A percentile compares a stretch with the other conserved stretches of the same genome.
Conservation (phyloP, 2,888 invertebrate genomes). For the Oscheius onirici region DNA sequence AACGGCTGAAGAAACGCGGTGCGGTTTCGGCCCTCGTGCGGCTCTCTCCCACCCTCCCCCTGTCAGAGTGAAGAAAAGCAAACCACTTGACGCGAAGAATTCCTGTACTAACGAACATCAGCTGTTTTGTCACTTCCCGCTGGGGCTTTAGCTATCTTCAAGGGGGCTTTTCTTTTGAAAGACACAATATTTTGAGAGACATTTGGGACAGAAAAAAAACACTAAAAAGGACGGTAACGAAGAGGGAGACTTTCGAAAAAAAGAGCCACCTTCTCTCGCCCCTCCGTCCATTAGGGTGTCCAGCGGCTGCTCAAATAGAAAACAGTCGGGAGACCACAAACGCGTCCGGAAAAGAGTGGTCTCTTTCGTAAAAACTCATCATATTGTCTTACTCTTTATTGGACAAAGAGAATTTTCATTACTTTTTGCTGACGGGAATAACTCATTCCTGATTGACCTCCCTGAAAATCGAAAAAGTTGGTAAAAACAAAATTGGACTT, state of each 20-base stretch:
- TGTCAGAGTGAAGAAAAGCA: constrained; percentile 9
- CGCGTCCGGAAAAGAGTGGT: background rate
- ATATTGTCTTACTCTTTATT: background rate
- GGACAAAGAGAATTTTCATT: background rate
- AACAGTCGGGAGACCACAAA: constrained; percentile 16
- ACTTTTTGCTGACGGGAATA: no score
- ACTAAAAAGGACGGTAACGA: constrained; percentile 5
- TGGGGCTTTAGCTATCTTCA: background rate
- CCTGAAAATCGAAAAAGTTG: background rate
- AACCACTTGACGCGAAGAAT: constrained; percentile 27
- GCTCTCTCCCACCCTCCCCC: background rate
- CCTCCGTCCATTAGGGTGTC: constrained; percentile 24
- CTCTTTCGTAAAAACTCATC: background rate
- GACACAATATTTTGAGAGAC: background rate
- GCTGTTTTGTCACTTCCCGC: background rate
- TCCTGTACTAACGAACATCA: constrained; percentile 17
- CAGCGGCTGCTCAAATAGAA: constrained; percentile 31
- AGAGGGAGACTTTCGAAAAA: constrained; percentile 13
- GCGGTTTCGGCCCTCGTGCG: background rate
- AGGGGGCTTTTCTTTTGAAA: background rate
- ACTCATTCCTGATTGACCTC: no score
- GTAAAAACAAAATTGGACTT: background rate
- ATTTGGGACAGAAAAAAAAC: background rate
- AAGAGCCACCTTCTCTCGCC: constrained; percentile 19
- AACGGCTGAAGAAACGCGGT: background rate